phyloP scores from a whole-genome alignment of 1,140 invertebrate genomes.

The Ridgeia piscesae region DNA sequence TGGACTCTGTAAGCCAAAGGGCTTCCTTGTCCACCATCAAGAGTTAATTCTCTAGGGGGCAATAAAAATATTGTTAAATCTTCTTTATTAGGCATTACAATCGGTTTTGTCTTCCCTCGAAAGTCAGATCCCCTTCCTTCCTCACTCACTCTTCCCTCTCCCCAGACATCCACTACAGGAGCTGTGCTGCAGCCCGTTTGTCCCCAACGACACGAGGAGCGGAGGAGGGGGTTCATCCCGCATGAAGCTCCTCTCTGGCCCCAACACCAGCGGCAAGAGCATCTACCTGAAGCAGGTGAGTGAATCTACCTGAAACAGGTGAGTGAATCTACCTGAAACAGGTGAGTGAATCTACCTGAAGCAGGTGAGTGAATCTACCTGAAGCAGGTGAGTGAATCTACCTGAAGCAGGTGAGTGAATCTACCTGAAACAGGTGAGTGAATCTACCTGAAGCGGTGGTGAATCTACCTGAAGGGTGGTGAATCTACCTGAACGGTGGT shows the following conservation, averaged over 20 bases:
- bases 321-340: background rate
- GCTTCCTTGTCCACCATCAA: too few species aligned
- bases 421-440: too few species aligned
- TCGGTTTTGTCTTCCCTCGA: background rate
- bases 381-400: too few species aligned
- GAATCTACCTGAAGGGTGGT: too few species aligned
- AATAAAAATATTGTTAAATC: too few species aligned
- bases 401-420: too few species aligned
- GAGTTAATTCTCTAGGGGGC: too few species aligned
- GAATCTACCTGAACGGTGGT: too few species aligned
- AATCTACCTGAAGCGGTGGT: too few species aligned
- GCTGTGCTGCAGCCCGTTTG: slow-evolving; percentile 67
- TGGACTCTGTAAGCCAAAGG: too few species aligned
- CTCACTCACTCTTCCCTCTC: background rate
- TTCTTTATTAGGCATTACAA: background rate
- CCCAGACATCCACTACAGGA: slow-evolving; percentile 77
- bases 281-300: slow-evolving; percentile 84
- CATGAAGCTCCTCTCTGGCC: slow-evolving; percentile 81
- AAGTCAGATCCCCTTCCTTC: background rate
- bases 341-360: slow-evolving; percentile 2
- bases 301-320: background rate
- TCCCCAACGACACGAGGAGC: slow-evolving; percentile 73
- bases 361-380: too few species aligned
- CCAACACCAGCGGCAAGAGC: slow-evolving; percentile 90
- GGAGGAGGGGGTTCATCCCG: slow-evolving; percentile 57